These are phyloP conservation scores for Euplagia quadripunctaria DNA, from an alignment of 2,888 invertebrate genomes.

Conservation along the genomic window DNA sequence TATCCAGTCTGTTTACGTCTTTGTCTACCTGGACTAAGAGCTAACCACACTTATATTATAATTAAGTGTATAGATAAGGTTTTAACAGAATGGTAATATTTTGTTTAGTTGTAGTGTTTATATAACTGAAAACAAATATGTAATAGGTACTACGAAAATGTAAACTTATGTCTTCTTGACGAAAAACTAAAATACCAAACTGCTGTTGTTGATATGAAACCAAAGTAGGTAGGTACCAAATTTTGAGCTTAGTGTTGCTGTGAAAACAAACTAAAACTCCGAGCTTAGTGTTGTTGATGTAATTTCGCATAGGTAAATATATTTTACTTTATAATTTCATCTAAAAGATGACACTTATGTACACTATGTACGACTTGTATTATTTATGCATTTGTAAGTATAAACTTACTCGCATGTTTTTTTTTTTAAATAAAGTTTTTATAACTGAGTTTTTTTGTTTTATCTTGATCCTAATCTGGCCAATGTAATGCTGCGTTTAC, in stretches of 20 bases:
- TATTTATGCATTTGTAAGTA: slow-evolving; percentile 38
- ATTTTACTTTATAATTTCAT: slow-evolving; percentile 7
- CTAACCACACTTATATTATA: too few relatives aligned
- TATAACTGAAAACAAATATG: background rate
- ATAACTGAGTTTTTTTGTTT: slow-evolving; percentile 8
- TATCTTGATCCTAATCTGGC: background rate
- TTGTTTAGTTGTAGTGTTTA: too few relatives aligned
- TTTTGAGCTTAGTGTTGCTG: background rate
- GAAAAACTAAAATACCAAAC: background rate
- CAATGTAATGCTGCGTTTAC: too few relatives aligned
- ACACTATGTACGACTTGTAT: slow-evolving; percentile 47
- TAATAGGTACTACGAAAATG: background rate
- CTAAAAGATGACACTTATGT: slow-evolving; percentile 21
- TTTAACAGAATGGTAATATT: too few relatives aligned
- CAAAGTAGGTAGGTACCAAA: too few relatives aligned
- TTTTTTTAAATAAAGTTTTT: slow-evolving; percentile 34
- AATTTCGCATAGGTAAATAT: slow-evolving; percentile 9
- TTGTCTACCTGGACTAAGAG: too few relatives aligned
- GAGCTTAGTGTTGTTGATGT: slow-evolving; percentile 9
- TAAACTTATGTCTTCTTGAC: background rate
- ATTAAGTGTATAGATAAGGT: too few relatives aligned
- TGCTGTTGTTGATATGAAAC: background rate
- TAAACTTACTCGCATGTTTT: slow-evolving; percentile 31
- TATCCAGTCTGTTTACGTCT: too few relatives aligned
- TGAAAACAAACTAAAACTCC: background rate